Base-by-base conservation (phyloP, 1,140 invertebrate species). In the Laupala kohalensis region DNA sequence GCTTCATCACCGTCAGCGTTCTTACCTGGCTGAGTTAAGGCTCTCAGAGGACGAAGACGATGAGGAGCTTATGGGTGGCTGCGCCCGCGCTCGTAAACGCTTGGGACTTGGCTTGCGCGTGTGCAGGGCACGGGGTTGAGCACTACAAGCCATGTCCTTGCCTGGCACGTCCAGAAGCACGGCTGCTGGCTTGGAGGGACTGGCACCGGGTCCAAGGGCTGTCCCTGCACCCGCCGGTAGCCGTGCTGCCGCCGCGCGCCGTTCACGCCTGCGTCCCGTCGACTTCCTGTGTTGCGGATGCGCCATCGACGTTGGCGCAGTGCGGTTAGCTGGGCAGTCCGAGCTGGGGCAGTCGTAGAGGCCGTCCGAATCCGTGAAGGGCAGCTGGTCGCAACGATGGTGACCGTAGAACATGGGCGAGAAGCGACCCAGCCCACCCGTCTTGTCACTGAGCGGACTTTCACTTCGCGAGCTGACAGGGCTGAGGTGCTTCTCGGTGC, bases 381-480 rank as follows among this genome's bases (percentile, higher is more conserved):
- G 88, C 25, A 89, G 76, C 69, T 86, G 82, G 72, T 83, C 81
- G 74, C 82, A 83, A 66, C 83, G 79, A 63, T 84, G 81, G 13
- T 74, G 75, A n/a, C 87, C 86, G 77, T 89, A 90, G 75, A 89
- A 89, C 76, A 87, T 85, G 3, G 87, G 86, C 0, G 88, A 89
- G 77, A 90, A 90, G 69, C 86, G 78, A 1, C 84, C 85, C 25
- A 87, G 74, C 63, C 86, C 85, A 6, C 74, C 78, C 27, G 85
- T 86, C 75, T 85, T 84, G 77, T 91, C 90, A 78, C 89, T 91
- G 25, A 91, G 80, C 5, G 89, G 89, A 78, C 88, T 90, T 78
- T 92, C 90, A 77, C 89, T 90, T 72, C 89, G 82, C 26, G 89
- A 91, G 78, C 89, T 90, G 29, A 90, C 89, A 9, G 90, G 90